Percentiles rank a stretch among this genome's conserved stretches.
These are phyloP conservation scores for Enteromius trimaculatus DNA, from an alignment of 2,797 vertebrate species.

Conservation along the genomic window DNA sequence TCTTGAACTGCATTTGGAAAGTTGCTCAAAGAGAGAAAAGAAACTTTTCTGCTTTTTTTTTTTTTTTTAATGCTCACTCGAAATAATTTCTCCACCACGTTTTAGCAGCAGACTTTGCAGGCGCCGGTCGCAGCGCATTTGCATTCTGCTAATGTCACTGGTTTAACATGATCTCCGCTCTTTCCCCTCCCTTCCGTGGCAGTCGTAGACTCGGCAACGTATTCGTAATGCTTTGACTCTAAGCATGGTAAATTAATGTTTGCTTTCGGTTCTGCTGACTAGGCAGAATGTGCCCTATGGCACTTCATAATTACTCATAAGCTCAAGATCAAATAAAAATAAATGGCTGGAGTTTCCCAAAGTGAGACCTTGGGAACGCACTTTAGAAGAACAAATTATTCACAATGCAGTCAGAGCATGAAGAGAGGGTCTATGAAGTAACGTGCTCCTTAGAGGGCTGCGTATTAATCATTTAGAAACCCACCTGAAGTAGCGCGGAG, in stretches of 20 bases:
- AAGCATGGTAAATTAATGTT: conserved; percentile 71
- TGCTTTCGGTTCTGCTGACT: conserved; percentile 67
- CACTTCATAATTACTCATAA: conserved; percentile 75
- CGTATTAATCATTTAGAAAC: conserved; percentile 50
- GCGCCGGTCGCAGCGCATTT: conserved; percentile 59
- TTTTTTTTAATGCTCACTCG: not conserved
- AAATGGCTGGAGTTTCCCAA: conserved; percentile 64
- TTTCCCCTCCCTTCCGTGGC: conserved; percentile 39
- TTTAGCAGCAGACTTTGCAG: conserved; percentile 44
- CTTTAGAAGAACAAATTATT: conserved; percentile 57
- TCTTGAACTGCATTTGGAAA: conserved; percentile 45
- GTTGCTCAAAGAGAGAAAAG: conserved; percentile 53
- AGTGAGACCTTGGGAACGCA: conserved; percentile 60
- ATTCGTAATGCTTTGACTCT: conserved; percentile 51
- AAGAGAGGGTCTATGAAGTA: conserved; percentile 38
- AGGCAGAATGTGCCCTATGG: conserved; percentile 61
- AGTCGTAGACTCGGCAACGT: conserved; percentile 40
- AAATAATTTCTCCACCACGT: conserved; percentile 41
- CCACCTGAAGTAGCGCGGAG: conserved; percentile 34
- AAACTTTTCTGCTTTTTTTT: conserved; percentile 47
- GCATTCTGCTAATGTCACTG: conserved; percentile 70
- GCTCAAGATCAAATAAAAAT: conserved; percentile 71
- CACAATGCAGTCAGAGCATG: conserved; percentile 49
- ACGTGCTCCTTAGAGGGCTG: conserved; percentile 36
- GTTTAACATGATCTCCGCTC: conserved; percentile 59